Conservation (phyloP, 2,113 vertebrate genomes). For the Piliocolobus tephrosceles region DNA sequence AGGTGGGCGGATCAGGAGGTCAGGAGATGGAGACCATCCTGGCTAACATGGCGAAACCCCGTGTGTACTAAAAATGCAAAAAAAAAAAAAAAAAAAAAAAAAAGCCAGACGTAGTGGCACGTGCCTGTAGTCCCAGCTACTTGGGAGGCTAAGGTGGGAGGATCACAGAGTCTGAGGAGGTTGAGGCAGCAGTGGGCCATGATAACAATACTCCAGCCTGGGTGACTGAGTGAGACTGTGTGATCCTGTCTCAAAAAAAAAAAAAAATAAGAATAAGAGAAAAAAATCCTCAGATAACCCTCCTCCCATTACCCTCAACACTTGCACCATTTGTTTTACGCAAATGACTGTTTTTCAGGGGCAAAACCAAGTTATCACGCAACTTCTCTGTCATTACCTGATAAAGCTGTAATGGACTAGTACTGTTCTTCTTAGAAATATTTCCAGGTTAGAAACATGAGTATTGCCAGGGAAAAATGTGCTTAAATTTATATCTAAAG, state of each 20-base stretch:
- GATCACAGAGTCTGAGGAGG: too few species aligned
- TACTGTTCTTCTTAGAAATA: neutral
- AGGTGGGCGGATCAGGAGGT: too few species aligned
- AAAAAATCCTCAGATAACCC: neutral
- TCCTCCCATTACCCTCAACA: neutral
- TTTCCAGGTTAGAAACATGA: neutral
- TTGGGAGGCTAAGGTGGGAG: too few species aligned
- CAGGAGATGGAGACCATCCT: too few species aligned
- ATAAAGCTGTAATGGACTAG: neutral
- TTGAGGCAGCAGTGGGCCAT: too few species aligned
- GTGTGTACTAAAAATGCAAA: too few species aligned
- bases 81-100: too few species aligned
- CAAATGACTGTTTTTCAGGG: conserved; percentile 8
- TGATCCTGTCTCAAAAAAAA: neutral
- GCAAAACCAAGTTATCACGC: neutral
- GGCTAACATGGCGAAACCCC: too few species aligned
- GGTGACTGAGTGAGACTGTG: too few species aligned
- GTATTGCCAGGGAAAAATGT: neutral
- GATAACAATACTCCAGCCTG: too few species aligned
- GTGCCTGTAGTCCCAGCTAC: too few species aligned
- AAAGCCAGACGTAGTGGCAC: too few species aligned
- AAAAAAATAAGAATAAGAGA: neutral
- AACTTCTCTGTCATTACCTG: neutral
- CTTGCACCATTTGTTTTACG: conserved; percentile 2
- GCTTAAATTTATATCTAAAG: neutral